A percentile compares a stretch with the other conserved stretches of the same genome.
Evolutionary conservation across 2,888 invertebrate species (phyloP).

Genomic region (Mimachlamys varia): DNA sequence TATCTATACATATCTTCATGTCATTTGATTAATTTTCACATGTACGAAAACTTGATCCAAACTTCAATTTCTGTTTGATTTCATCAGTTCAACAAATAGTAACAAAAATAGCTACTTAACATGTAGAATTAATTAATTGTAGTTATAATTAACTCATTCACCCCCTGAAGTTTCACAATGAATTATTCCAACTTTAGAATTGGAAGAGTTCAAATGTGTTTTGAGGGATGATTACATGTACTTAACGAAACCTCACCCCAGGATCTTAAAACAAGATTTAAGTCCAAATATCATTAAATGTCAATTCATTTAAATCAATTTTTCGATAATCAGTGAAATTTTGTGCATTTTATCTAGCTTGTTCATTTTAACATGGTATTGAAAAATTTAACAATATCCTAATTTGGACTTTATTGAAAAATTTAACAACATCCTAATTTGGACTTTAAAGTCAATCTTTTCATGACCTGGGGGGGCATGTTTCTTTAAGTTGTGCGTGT

Average conservation of each 20-base stretch:
- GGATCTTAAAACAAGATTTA: too few species aligned
- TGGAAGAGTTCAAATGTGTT: background rate
- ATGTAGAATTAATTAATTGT: background rate
- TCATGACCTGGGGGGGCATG: background rate
- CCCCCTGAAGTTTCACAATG: too few species aligned
- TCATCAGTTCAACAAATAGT: background rate
- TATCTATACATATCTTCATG: background rate
- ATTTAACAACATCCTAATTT: background rate
- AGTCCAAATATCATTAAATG: too few species aligned
- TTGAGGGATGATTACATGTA: background rate
- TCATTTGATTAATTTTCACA: background rate
- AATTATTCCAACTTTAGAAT: too few species aligned
- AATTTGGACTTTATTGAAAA: background rate
- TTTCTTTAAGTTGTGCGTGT: background rate
- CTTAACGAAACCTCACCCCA: too few species aligned
- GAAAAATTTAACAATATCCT: background rate
- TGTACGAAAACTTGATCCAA: too few species aligned
- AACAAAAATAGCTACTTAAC: background rate
- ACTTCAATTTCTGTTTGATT: background rate
- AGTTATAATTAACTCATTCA: too few species aligned
- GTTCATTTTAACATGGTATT: background rate
- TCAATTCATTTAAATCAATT: too few species aligned
- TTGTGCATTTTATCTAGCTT: background rate
- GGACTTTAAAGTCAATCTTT: background rate
- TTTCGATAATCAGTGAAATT: background rate